phyloP scores from a whole-genome alignment of 2,797 vertebrate genomes.

The Orestias chungarensis region DNA sequence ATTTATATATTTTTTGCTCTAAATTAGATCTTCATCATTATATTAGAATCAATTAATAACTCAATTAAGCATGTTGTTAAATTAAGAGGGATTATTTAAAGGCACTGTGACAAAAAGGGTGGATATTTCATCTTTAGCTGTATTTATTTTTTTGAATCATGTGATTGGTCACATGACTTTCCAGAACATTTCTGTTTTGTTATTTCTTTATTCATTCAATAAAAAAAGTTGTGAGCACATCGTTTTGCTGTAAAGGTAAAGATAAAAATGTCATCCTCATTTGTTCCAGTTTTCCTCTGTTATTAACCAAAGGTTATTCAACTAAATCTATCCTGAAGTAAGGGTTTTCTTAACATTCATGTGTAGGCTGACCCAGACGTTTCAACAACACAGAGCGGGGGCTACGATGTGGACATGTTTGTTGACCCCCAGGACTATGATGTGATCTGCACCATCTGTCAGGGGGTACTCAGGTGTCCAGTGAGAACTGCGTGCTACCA shows the following conservation, averaged over 20 bases:
- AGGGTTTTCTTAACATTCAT: slow-evolving; percentile 5
- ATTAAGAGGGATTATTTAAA: not conserved
- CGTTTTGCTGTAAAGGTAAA: too few relatives aligned
- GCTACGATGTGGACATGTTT: slow-evolving; percentile 88
- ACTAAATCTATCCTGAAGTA: not conserved
- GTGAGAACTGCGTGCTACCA: slow-evolving; percentile 87
- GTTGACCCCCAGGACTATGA: slow-evolving; percentile 84
- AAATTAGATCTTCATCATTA: not conserved
- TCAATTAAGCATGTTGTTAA: not conserved
- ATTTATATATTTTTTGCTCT: too few relatives aligned
- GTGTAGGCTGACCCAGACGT: slow-evolving; percentile 69
- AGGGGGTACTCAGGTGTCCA: slow-evolving; percentile 86
- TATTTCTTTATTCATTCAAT: slow-evolving; percentile 44
- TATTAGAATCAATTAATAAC: not conserved
- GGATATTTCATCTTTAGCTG: not conserved
- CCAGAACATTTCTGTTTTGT: slow-evolving; percentile 71
- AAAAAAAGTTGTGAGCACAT: slow-evolving; percentile 17
- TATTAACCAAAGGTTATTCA: not conserved
- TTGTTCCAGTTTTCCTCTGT: not conserved
- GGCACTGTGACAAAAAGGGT: not conserved
- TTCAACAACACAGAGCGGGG: slow-evolving; percentile 80
- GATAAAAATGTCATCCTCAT: not conserved
- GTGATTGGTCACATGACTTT: slow-evolving; percentile 67
- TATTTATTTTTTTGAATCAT: slow-evolving; percentile 44
- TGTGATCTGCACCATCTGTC: slow-evolving; percentile 89